phyloP scores from a whole-genome alignment of 2,113 vertebrate species.

The Phalacrocorax aristotelis region DNA sequence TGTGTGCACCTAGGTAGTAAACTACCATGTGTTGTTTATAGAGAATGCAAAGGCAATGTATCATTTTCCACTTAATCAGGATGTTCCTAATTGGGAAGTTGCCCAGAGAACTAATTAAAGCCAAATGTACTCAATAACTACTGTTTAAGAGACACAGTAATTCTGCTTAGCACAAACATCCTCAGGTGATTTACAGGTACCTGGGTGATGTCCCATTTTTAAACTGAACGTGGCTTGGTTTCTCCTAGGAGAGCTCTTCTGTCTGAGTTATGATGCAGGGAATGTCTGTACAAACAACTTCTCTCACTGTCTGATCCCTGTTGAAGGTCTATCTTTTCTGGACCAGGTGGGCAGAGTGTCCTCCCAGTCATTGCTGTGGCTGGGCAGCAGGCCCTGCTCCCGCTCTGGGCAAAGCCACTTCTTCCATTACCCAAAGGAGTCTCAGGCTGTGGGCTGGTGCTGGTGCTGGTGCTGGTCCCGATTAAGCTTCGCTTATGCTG shows the following conservation, averaged over 20 bases:
- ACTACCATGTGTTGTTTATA: conserved; percentile 46
- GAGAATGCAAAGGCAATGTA: conserved; percentile 39
- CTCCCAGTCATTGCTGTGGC: not conserved
- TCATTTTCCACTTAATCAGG: conserved; percentile 60
- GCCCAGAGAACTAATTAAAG: conserved; percentile 58
- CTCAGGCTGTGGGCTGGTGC: not conserved
- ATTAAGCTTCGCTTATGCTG: not conserved
- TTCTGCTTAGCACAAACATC: conserved; percentile 18
- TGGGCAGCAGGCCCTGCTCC: not conserved
- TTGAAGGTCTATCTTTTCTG: not conserved
- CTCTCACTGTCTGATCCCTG: not conserved
- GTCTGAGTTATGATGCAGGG: not conserved
- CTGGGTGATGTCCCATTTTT: not conserved
- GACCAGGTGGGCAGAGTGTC: not conserved
- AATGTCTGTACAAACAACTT: not conserved
- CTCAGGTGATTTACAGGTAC: conserved; percentile 46
- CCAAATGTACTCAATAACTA: conserved; percentile 55
- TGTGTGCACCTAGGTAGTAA: conserved; percentile 18
- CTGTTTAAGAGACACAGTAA: conserved; percentile 45
- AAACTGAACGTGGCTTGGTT: not conserved
- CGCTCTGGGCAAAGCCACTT: not conserved
- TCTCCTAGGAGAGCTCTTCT: conserved; percentile 6
- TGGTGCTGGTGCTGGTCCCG: not conserved
- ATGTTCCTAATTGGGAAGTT: conserved; percentile 50
- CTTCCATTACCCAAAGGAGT: not conserved